Percentiles rank a stretch among this genome's conserved stretches.
Evolutionary conservation across 2,888 invertebrate species (phyloP).

Genomic region (Caenorhabditis becei): DNA sequence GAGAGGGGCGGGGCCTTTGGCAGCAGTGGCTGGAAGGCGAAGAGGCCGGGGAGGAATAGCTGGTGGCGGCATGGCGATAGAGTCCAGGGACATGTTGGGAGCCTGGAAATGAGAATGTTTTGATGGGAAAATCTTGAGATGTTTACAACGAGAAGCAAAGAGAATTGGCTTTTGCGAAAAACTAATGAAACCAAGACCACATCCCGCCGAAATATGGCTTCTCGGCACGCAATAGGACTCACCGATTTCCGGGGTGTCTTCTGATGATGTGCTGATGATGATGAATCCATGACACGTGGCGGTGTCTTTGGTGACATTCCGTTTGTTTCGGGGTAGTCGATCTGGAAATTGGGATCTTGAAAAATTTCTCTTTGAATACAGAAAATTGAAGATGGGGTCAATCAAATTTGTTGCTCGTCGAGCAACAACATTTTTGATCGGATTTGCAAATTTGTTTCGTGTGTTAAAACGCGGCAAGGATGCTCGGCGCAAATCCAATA

Average conservation of each 20-base stretch:
- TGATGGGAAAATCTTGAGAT: neutral
- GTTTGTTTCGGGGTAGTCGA: constrained; percentile 72
- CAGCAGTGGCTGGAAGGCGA: constrained; percentile 62
- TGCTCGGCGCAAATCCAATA: constrained; percentile 37
- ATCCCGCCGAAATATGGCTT: constrained; percentile 21
- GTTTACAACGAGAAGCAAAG: neutral
- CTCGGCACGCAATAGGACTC: constrained; percentile 30
- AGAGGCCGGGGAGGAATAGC: constrained; percentile 68
- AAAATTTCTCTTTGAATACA: too few species aligned
- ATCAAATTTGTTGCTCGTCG: constrained; percentile 35
- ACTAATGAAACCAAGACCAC: constrained; percentile 32
- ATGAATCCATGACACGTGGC: constrained; percentile 12
- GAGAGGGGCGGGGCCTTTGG: constrained; percentile 63
- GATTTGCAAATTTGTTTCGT: constrained; percentile 26
- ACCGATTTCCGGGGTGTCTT: constrained; percentile 58
- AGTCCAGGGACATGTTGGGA: constrained; percentile 53
- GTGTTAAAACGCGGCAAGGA: constrained; percentile 1
- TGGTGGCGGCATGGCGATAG: constrained; percentile 68
- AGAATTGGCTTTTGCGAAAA: constrained; percentile 9
- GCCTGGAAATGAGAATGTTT: constrained; percentile 32
- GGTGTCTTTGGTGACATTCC: constrained; percentile 54
- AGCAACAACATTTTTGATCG: neutral
- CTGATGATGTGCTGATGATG: constrained; percentile 22
- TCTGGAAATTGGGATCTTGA: too few species aligned
- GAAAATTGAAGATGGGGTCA: constrained; percentile 23